Evolutionary conservation across 2,888 invertebrate genomes (phyloP).

Genomic region (Sphaeridia pumilis): DNA sequence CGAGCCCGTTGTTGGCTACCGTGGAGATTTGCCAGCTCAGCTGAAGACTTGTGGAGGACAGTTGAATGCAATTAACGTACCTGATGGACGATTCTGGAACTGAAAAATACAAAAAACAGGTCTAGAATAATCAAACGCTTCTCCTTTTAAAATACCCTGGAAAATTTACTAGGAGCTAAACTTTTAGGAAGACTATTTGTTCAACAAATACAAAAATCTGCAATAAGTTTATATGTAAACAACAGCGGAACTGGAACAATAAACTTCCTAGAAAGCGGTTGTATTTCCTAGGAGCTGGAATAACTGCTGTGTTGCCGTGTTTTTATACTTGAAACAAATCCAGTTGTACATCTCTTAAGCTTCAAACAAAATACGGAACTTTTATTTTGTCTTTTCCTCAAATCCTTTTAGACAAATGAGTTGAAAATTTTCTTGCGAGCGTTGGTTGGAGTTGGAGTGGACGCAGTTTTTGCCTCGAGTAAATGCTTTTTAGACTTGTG

Average conservation of each 20-base stretch:
- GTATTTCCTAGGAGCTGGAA: no score
- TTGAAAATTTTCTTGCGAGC: neutral
- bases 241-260: no score
- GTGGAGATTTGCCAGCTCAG: slow-evolving; percentile 32
- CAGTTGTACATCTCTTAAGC: no score
- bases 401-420: neutral
- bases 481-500: no score
- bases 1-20: slow-evolving; percentile 29
- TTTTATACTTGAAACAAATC: no score
- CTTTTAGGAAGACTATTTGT: neutral
- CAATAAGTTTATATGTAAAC: no score
- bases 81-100: slow-evolving; percentile 27
- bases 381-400: neutral
- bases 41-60: slow-evolving; percentile 33
- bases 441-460: no score
- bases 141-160: neutral
- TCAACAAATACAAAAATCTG: neutral
- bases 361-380: neutral
- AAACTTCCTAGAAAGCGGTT: no score
- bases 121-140: neutral
- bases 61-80: slow-evolving; percentile 24
- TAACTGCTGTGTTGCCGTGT: no score
- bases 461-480: no score
- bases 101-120: slow-evolving; percentile 8
- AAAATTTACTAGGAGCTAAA: neutral